These are phyloP conservation scores for Acipenser ruthenus DNA, from an alignment of 2,797 vertebrate species.

Conservation along the genomic window DNA sequence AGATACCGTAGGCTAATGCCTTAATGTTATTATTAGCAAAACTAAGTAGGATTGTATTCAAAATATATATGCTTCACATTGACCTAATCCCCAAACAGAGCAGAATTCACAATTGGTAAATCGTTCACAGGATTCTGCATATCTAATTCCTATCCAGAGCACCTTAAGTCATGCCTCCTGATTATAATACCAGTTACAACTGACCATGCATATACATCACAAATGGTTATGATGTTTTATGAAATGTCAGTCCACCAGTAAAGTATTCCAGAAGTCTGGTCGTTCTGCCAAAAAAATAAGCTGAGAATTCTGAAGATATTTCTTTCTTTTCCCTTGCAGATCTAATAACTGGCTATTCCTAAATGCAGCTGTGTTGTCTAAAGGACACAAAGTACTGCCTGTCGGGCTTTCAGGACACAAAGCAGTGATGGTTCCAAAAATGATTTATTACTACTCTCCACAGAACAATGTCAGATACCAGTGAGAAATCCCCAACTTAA, in stretches of 20 bases:
- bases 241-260: constrained; percentile 4
- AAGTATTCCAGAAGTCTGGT: constrained; percentile 9
- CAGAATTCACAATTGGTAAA: neutral
- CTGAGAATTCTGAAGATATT: constrained; percentile 23
- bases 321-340: constrained; percentile 23
- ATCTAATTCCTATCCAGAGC: neutral
- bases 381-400: neutral
- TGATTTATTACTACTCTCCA: too few relatives aligned
- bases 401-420: too few relatives aligned
- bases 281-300: neutral
- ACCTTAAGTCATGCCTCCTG: neutral
- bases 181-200: constrained; percentile 3
- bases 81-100: neutral
- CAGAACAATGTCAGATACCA: too few relatives aligned
- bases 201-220: neutral
- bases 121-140: neutral
- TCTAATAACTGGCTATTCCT: constrained; percentile 27
- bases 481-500: too few relatives aligned
- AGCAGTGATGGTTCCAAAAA: too few relatives aligned
- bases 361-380: constrained; percentile 53
- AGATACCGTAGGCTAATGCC: too few relatives aligned
- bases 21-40: too few relatives aligned
- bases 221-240: neutral
- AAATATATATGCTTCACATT: neutral
- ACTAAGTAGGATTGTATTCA: neutral